Evolutionary conservation across 2,888 invertebrate genomes (phyloP).

Genomic region (Ennomos quercinarius): DNA sequence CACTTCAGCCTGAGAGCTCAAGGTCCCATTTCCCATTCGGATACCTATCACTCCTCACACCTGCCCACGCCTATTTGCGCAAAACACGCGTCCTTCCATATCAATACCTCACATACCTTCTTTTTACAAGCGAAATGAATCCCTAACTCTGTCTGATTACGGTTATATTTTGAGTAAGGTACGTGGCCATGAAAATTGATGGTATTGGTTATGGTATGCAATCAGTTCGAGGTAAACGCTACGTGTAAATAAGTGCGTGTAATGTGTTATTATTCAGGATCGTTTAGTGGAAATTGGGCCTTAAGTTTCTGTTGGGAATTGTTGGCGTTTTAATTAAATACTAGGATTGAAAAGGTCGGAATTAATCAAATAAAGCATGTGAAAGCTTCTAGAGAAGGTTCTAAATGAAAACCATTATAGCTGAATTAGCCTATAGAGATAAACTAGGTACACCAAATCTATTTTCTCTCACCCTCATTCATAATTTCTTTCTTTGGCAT

Average conservation of each 20-base stretch:
- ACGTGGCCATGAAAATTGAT: conserved; percentile 47
- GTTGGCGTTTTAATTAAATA: not conserved
- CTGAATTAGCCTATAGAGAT: too few relatives aligned
- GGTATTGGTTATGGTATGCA: conserved; percentile 44
- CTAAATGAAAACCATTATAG: too few relatives aligned
- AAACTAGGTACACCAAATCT: too few relatives aligned
- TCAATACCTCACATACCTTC: conserved; percentile 48
- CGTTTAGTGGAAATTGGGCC: conserved; percentile 15
- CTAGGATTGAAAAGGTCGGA: too few relatives aligned
- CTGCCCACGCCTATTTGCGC: conserved; percentile 54
- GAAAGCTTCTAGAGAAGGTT: too few relatives aligned
- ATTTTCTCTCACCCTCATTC: too few relatives aligned
- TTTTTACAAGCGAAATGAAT: conserved; percentile 12
- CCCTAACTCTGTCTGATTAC: rapidly evolving
- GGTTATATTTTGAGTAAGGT: conserved; percentile 19
- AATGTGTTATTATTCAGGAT: conserved; percentile 28
- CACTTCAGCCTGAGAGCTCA: conserved; percentile 21
- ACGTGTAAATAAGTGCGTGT: conserved; percentile 37
- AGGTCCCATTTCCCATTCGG: conserved; percentile 45
- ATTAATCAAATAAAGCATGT: too few relatives aligned
- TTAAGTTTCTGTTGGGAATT: conserved; percentile 14
- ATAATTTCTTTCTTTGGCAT: too few relatives aligned
- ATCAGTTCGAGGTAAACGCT: conserved; percentile 46
- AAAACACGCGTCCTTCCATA: conserved; percentile 67
- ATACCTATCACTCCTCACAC: conserved; percentile 47